These are phyloP conservation scores for Mus minutoides DNA, from an alignment of 2,797 vertebrate genomes.

Conservation along the genomic window DNA sequence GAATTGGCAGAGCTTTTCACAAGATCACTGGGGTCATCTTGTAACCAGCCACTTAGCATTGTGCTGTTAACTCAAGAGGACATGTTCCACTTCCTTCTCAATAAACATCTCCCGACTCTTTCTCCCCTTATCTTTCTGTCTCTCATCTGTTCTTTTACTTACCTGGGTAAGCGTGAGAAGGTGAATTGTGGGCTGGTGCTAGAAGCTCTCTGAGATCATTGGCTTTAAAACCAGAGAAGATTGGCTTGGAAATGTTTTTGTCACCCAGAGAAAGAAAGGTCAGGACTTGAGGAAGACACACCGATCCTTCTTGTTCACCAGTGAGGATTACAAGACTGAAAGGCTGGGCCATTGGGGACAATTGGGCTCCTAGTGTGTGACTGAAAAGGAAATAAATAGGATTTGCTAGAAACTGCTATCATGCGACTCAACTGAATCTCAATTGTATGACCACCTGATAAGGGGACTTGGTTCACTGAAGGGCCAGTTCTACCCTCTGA, in stretches of 20 bases:
- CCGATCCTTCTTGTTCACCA: background rate
- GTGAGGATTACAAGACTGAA: background rate
- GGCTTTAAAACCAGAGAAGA: background rate
- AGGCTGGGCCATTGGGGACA: background rate
- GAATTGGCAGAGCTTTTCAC: conserved; percentile 60
- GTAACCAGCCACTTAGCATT: conserved; percentile 71
- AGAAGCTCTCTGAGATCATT: background rate
- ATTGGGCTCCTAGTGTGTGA: background rate
- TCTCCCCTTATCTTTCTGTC: conserved; percentile 36
- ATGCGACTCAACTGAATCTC: background rate
- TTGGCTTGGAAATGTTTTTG: background rate
- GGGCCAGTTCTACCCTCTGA: background rate
- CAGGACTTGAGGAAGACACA: background rate
- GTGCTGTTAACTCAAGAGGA: conserved; percentile 70
- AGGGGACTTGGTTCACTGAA: conserved; percentile 10
- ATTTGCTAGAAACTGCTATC: conserved; percentile 40
- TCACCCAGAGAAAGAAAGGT: background rate
- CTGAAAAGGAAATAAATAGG: conserved; percentile 29
- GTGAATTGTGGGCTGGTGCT: background rate
- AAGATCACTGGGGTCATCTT: conserved; percentile 64
- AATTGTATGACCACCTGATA: background rate
- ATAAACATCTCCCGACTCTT: conserved; percentile 80
- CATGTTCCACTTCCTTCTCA: conserved; percentile 75
- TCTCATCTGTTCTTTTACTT: conserved; percentile 41
- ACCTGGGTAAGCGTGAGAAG: background rate